These are phyloP conservation scores for Aurelia sp. DNA, from an alignment of 30 jellyfish, hydroid and myxozoan species.

Conservation along the genomic window DNA sequence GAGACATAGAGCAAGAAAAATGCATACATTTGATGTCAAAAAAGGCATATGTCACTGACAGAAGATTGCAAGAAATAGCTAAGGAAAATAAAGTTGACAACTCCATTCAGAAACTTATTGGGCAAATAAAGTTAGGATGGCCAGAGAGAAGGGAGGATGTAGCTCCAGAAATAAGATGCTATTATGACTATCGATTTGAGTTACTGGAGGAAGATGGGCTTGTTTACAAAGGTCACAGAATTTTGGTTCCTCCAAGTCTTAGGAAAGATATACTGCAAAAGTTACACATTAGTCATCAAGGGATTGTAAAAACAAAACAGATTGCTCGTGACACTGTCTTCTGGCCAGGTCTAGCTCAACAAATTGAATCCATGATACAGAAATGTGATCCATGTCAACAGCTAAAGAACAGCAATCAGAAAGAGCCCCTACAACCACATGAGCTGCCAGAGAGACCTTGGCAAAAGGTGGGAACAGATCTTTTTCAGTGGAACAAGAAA, in stretches of 20 bases:
- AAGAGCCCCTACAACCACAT: slow-evolving; percentile 54
- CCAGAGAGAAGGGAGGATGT: slow-evolving; percentile 8
- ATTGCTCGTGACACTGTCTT: slow-evolving; percentile 40
- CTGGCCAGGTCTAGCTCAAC: slow-evolving; percentile 50
- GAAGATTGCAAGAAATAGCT: slow-evolving; percentile 9
- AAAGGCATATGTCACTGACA: slow-evolving; percentile 11
- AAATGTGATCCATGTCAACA: slow-evolving; percentile 34
- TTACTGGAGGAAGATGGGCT: slow-evolving; percentile 9
- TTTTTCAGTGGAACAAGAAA: slow-evolving; percentile 15
- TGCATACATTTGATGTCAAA: slow-evolving; percentile 32
- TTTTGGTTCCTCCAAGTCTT: slow-evolving; percentile 16
- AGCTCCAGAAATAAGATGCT: slow-evolving; percentile 16
- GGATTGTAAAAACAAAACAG: slow-evolving; percentile 17
- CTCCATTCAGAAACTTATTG: slow-evolving; percentile 5
- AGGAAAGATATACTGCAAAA: slow-evolving; percentile 30
- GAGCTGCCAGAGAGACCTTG: slow-evolving; percentile 56
- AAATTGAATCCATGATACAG: slow-evolving; percentile 15
- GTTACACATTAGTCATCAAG: slow-evolving; percentile 29
- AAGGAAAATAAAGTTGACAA: slow-evolving; percentile 8
- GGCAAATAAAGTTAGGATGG: neutral
- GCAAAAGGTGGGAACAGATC: slow-evolving; percentile 56
- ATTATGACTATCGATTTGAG: slow-evolving; percentile 17
- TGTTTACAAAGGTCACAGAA: slow-evolving; percentile 14
- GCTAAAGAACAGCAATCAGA: slow-evolving; percentile 4
- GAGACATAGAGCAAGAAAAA: slow-evolving; percentile 32